Base-by-base conservation (phyloP, 2,797 vertebrate species). In the Phoeniculus purpureus region DNA sequence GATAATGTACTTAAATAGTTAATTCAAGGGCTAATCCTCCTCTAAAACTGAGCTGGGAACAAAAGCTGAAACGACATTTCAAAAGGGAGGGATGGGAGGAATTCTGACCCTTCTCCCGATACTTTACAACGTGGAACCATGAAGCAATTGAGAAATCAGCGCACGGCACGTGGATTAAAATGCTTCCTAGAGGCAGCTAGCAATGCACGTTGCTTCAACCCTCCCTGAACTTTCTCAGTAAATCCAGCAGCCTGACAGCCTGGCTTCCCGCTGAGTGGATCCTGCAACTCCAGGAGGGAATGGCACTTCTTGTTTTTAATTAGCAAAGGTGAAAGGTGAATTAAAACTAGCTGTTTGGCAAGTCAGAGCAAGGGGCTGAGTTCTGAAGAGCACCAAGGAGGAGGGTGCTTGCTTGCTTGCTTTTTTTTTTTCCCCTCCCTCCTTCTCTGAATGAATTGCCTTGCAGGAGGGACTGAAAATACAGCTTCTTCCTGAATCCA, bases 251-350 rank as follows among this genome's bases (percentile, higher is more conserved):
- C 66, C 96, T 95, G 96, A 95, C 96, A 97, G 96, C 88, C 90
- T 50, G 77, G 96, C 96, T 97, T 96, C 96, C 97, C 97, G 93
- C 97, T 96, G 97, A 95, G 96, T 95, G 97, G 95, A 96, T 97
- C 96, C 95, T 61, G 88, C 95, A 91, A 84, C 95, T 97, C 95
- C 94, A 74, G 72, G 91, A 88, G 96, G 91, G 93, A 94, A 96
- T 85, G 94, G 93, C 97, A 91, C 96, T 87, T 96, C 96, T 97
- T 95, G 96, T 93, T 97, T 97, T 97, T 97, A 97, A 97, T 98
- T 97, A 97, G 91, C 86, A 82, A 94, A 96, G 97, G 97, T 97
- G 96, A 97, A 97, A 98, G 97, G 98, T 98, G 97, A 96, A 97
- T 96, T 94, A 92, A 94, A 96, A 74, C 87, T 96, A 83, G 96